Evolutionary conservation across 1,140 invertebrate genomes (phyloP).

Genomic region (Drosophila sp.): DNA sequence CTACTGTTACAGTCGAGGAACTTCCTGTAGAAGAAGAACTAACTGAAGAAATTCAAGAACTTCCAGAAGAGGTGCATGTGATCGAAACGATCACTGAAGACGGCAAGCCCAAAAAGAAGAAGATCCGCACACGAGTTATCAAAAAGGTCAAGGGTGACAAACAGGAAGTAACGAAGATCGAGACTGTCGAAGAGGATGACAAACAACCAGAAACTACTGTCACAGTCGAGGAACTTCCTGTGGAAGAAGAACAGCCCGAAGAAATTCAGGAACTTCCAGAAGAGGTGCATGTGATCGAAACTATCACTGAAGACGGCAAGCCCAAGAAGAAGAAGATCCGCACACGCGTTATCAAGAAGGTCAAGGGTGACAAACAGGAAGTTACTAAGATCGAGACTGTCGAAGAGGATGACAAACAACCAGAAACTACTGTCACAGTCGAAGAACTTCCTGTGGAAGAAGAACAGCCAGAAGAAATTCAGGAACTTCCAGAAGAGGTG

Average conservation of each 20-base stretch:
- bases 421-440: slow-evolving; percentile 8
- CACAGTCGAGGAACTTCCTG: slow-evolving; percentile 7
- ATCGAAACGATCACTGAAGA: slow-evolving; percentile 19
- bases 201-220: slow-evolving; percentile 25
- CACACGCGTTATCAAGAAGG: slow-evolving; percentile 25
- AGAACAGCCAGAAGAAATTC: background rate
- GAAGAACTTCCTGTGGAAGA: slow-evolving; percentile 2
- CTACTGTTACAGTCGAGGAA: slow-evolving; percentile 14
- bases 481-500: slow-evolving; percentile 6
- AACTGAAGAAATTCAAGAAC: background rate
- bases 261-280: slow-evolving; percentile 26
- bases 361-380: slow-evolving; percentile 29
- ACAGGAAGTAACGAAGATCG: slow-evolving; percentile 32
- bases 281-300: slow-evolving; percentile 20
- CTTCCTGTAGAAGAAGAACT: background rate
- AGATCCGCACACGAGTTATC: slow-evolving; percentile 32
- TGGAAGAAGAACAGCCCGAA: background rate
- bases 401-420: slow-evolving; percentile 28
- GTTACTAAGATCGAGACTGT: slow-evolving; percentile 30
- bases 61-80: background rate
- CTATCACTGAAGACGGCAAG: slow-evolving; percentile 19
- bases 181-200: slow-evolving; percentile 36
- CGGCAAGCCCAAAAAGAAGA: slow-evolving; percentile 28
- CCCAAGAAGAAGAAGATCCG: slow-evolving; percentile 25
- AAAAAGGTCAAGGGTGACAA: slow-evolving; percentile 31